Evolutionary conservation across 2,888 invertebrate genomes (phyloP), one percentile per base, ranked within the genome.

Genomic region (Brachynemurus nebulosus): DNA sequence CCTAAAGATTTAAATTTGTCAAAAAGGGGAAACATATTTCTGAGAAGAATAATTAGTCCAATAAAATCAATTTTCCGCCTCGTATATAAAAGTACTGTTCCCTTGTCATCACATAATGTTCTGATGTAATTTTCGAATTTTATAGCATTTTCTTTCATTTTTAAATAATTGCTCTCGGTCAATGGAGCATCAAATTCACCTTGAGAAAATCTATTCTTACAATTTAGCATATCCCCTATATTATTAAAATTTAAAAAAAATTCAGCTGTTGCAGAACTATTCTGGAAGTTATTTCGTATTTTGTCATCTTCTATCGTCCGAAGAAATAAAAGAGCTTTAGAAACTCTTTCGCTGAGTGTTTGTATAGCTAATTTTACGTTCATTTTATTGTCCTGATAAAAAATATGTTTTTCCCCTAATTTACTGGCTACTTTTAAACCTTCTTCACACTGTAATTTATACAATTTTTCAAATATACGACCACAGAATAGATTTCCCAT

Each of bases 171-270:
- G 17, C 37, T 30, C 12, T 44, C 42, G 27, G 11, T 42, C 18
- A 46, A 21, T 8, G 48, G 46, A 6, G 9, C 30, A 30, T 46
- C 38, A 19, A 27, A 45, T 19, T 39, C 20, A 11, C 21, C 11
- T 43, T 46, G 45, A 8, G 40, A 42, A 37, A 48, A 45, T 17
- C 12, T 20, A 40, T 48, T 44, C 40, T 42, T 45, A 21, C 46
- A 49, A 42, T 49, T 49, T 20, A 46, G 35, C 33, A 49, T 41
- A 40, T 49, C 49, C 42, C 27, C 27, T 17, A 44, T 46, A 38
- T 49, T 40, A 40, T 47, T 49, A 19, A 45, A 47, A 44, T 46
- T 47, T 12, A 35, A 30, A 43, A 45, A 47, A 37, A 47, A 47
- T 8, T 11, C 14, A 17, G 47, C 47, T 27, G 47, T 49, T 7